Evolutionary conservation across 2,113 vertebrate species (phyloP).

Genomic region (Misgurnus anguillicaudatus): DNA sequence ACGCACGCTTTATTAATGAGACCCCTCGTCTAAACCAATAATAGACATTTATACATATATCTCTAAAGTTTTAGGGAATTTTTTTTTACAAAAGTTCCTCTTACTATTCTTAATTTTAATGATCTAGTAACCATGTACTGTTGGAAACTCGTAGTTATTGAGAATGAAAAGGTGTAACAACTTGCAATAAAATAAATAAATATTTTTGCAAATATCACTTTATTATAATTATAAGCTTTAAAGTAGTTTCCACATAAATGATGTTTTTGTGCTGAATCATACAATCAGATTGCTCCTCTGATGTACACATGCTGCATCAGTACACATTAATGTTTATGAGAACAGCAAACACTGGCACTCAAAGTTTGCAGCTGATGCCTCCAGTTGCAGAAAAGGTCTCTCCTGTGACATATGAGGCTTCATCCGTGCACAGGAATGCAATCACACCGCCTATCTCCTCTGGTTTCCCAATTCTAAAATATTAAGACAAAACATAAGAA

Average conservation of each 20-base stretch:
- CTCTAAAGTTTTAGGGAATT: too few relatives aligned
- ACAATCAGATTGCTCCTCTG: not conserved
- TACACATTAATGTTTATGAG: not conserved
- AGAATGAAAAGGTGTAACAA: too few relatives aligned
- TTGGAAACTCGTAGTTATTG: too few relatives aligned
- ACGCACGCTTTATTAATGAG: too few relatives aligned
- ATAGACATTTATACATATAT: too few relatives aligned
- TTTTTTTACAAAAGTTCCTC: too few relatives aligned
- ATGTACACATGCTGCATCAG: conserved; percentile 11
- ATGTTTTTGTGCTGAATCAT: not conserved
- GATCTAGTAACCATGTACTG: too few relatives aligned
- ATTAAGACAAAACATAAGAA: not conserved
- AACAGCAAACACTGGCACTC: conserved; percentile 15
- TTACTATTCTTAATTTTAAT: too few relatives aligned
- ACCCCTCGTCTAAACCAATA: too few relatives aligned
- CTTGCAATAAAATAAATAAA: too few relatives aligned
- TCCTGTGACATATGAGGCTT: conserved; percentile 85
- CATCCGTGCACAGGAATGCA: conserved; percentile 84
- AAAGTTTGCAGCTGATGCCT: conserved; percentile 74
- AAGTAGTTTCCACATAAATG: not conserved
- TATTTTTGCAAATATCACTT: not conserved
- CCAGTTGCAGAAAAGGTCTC: conserved; percentile 84
- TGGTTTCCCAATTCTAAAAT: conserved; percentile 77
- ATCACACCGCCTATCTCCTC: conserved; percentile 81
- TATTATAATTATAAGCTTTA: not conserved